Evolutionary conservation across 1,140 invertebrate species (phyloP).

Genomic region (Atta cephalotes): DNA sequence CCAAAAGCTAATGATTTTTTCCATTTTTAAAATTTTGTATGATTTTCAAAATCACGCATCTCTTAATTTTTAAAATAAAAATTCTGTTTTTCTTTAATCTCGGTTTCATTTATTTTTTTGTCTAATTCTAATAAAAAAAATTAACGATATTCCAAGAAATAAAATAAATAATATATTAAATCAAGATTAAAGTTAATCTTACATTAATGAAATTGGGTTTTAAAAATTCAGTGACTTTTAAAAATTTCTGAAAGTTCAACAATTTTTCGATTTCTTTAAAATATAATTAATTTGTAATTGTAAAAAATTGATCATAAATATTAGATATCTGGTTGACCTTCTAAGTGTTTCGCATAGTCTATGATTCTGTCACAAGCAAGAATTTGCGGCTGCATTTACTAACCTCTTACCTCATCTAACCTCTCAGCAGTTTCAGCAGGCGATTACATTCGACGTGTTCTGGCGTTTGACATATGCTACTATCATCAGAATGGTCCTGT

Average conservation of each 20-base stretch:
- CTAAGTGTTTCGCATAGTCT: background rate
- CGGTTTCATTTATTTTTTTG: too few relatives aligned
- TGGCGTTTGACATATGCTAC: conserved; percentile 80
- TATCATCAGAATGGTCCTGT: conserved; percentile 87
- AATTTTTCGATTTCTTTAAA: background rate
- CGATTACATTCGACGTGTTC: conserved; percentile 59
- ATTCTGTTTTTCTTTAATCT: too few relatives aligned
- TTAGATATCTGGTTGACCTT: background rate
- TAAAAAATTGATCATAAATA: background rate
- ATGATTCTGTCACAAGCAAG: background rate
- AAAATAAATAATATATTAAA: too few relatives aligned
- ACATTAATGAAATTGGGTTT: background rate
- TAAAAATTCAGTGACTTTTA: background rate
- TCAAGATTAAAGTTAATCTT: too few relatives aligned
- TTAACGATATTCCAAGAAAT: too few relatives aligned
- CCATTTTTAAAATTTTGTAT: too few relatives aligned
- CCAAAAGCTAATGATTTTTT: too few relatives aligned
- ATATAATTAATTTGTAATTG: background rate
- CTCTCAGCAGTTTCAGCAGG: conserved; percentile 46
- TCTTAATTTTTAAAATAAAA: too few relatives aligned
- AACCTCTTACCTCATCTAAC: conserved; percentile 66
- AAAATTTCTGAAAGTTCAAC: background rate
- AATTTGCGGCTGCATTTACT: conserved; percentile 13
- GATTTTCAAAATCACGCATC: too few relatives aligned
- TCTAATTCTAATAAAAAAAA: too few relatives aligned